Base-by-base conservation (phyloP, 2,113 vertebrate genomes). In the Neolamprologus devosi region DNA sequence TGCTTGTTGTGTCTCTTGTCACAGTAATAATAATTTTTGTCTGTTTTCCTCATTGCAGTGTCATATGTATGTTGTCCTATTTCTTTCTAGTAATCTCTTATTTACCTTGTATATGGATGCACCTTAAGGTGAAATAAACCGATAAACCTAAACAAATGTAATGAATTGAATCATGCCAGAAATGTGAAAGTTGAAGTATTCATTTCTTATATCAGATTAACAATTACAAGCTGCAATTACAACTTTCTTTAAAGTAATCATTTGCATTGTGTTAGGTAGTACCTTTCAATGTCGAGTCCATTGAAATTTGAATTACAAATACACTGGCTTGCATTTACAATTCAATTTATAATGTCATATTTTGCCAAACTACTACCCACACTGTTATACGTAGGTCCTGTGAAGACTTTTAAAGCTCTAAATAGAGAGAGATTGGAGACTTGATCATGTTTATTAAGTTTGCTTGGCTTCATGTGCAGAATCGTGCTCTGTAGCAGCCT, bases 361-460 rank as follows among this genome's bases (percentile, higher is more conserved):
- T 83, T 45, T 85, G 80, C 85, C 88, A 86, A 89, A 85, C 84
- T 80, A 65, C 80, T 75, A 21, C 83, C 73, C 58, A 53, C 58
- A 30, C 88, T 86, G 54, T 88, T 55, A 85, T 88, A 90, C 87
- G 90, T 68, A 82, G 85, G 85, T 33, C 49, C 86, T 90, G 75
- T 79, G 70, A 93, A 89, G 89, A 93, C 86, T 91, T 90, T 94
- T 90, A 92, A 87, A 87, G 55, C 26, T 55, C 83, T 92, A 87
- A 92, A 94, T 95, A 85, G 90, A 94, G 91, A 94, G 40, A 80
- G 80, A 89, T 91, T 47, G 85, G 65, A 81, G 86, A 94, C 87
- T 93, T 95, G 87, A 94, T 93, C 88, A 92, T 92, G 91, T 93
- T 93, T 81, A 93, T 94, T 94, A 95, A 85, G 93, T 95, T 89